Conservation (phyloP, 2,797 vertebrate species). For the Rhabdomys pumilio region DNA sequence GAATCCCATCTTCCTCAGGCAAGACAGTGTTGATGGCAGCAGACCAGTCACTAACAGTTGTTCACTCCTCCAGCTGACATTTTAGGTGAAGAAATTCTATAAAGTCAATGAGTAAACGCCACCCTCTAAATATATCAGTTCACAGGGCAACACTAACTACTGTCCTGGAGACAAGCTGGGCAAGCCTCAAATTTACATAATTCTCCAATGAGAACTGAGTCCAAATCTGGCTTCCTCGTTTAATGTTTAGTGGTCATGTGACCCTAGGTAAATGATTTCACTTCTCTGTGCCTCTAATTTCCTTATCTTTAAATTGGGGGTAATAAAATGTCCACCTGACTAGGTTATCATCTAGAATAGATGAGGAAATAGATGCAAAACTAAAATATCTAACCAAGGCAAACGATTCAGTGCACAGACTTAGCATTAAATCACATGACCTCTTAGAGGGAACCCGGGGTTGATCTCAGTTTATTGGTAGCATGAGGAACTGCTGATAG, state of each 20-base stretch:
- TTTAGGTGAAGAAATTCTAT: not conserved
- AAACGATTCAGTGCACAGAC: not conserved
- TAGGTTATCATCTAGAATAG: not conserved
- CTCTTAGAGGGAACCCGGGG: not conserved
- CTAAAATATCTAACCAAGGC: not conserved
- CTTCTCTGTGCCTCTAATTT: not conserved
- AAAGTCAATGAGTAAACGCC: not conserved
- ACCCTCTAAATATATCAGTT: not conserved
- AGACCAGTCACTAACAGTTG: not conserved
- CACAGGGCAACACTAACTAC: not conserved
- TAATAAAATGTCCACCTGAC: not conserved
- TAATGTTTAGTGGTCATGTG: not conserved
- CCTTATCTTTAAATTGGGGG: not conserved
- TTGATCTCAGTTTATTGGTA: not conserved
- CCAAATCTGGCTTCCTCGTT: not conserved
- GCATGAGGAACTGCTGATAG: not conserved
- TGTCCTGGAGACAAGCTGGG: not conserved
- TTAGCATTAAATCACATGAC: not conserved
- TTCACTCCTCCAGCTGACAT: not conserved
- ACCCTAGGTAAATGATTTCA: not conserved
- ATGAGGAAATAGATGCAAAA: not conserved
- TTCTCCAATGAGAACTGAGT: not conserved
- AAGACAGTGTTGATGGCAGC: not conserved
- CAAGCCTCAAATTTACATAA: not conserved
- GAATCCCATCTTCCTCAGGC: not conserved